Percentiles rank a stretch among this genome's conserved stretches.
phyloP scores from a whole-genome alignment of 2,797 vertebrate genomes.

The Lagodon rhomboides region DNA sequence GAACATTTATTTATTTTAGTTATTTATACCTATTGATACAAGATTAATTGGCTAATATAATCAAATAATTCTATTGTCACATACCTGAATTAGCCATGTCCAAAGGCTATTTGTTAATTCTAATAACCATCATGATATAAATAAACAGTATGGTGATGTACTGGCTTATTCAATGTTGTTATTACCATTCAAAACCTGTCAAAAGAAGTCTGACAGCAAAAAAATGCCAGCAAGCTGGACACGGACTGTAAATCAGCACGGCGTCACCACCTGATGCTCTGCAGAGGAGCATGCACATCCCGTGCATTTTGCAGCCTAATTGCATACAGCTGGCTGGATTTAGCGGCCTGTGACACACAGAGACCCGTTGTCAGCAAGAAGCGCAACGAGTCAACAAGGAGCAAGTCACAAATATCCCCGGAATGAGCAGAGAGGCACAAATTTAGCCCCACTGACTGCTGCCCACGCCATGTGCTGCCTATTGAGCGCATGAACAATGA shows the following conservation, averaged over 20 bases:
- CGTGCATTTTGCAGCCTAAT: constrained; percentile 61
- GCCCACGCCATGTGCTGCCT: constrained; percentile 77
- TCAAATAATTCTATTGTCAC: neutral
- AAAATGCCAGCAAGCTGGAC: neutral
- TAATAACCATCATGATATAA: neutral
- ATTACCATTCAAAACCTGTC: neutral
- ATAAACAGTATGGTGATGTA: neutral
- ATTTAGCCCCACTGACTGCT: constrained; percentile 78
- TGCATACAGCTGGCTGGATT: constrained; percentile 72
- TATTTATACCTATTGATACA: neutral
- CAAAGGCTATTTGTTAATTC: neutral
- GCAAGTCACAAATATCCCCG: constrained; percentile 78
- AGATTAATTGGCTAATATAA: neutral
- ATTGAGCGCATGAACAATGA: constrained; percentile 78
- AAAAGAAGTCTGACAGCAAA: neutral
- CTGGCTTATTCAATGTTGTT: neutral
- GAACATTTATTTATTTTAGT: neutral
- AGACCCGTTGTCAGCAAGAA: constrained; percentile 73
- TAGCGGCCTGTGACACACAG: constrained; percentile 67
- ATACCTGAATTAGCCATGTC: neutral
- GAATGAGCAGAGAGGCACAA: constrained; percentile 79
- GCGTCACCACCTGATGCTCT: constrained; percentile 39
- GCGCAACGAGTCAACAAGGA: constrained; percentile 73
- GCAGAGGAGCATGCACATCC: constrained; percentile 42
- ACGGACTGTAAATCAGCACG: constrained; percentile 16